These are phyloP conservation scores for Xenopus tropicalis DNA, from an alignment of 2,113 vertebrate genomes.

Conservation along the genomic window DNA sequence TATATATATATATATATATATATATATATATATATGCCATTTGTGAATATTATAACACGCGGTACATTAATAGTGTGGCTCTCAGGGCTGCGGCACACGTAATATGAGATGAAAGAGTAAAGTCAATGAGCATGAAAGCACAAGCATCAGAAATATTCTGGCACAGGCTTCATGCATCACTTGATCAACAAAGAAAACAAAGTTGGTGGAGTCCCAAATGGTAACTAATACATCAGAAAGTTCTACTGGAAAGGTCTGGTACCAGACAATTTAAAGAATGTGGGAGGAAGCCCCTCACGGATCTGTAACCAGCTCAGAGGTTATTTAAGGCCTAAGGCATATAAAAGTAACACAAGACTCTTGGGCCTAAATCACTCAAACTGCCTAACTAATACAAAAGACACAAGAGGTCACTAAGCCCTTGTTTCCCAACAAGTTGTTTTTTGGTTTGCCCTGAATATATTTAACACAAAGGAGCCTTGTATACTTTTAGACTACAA, in stretches of 20 bases:
- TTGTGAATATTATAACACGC: too few species aligned
- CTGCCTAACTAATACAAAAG: conserved; percentile 18
- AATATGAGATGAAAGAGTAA: neutral
- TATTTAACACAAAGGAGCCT: too few species aligned
- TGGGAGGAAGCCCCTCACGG: conserved; percentile 12
- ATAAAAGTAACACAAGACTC: conserved; percentile 24
- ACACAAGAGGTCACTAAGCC: neutral
- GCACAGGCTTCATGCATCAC: neutral
- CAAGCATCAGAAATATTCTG: neutral
- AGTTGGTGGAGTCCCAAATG: neutral
- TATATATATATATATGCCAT: too few species aligned
- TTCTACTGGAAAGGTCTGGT: neutral
- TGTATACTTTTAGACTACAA: too few species aligned
- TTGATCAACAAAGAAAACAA: neutral
- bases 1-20: too few species aligned
- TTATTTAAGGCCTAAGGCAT: conserved; percentile 26
- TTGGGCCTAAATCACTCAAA: conserved; percentile 14
- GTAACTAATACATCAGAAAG: neutral
- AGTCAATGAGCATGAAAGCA: neutral
- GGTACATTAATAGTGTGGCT: too few species aligned
- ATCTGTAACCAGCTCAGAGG: conserved; percentile 8
- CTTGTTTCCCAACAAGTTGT: too few species aligned
- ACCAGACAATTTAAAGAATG: neutral
- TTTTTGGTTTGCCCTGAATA: too few species aligned
- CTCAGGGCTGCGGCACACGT: too few species aligned